These are phyloP conservation scores for Falco cherrug DNA, from an alignment of 2,797 vertebrate genomes.

Conservation along the genomic window DNA sequence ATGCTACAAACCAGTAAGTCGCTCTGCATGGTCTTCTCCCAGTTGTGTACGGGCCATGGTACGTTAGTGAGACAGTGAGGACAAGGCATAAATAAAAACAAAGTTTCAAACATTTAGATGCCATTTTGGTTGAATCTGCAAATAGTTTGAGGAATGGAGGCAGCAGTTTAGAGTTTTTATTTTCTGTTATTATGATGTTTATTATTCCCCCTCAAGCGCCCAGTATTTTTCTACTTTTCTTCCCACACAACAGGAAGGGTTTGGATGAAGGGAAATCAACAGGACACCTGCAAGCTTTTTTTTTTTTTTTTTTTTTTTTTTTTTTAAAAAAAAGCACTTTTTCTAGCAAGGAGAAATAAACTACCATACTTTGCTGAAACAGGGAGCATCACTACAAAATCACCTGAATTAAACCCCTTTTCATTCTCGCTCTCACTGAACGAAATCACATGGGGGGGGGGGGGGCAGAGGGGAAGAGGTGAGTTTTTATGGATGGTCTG, in stretches of 20 bases:
- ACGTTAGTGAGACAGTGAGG: background rate
- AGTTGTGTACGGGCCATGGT: background rate
- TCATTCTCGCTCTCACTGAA: background rate
- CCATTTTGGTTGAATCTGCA: background rate
- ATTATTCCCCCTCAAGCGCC: accelerated
- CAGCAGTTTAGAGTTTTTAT: background rate
- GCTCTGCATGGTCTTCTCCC: background rate
- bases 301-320: background rate
- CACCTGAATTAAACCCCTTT: background rate
- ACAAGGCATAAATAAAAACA: background rate
- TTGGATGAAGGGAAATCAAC: background rate
- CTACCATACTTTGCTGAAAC: background rate
- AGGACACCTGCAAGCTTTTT: background rate
- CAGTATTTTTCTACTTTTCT: background rate
- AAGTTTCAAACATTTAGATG: background rate
- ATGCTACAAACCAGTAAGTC: background rate
- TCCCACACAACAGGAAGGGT: background rate
- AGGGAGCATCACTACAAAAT: background rate
- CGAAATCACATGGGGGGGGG: background rate
- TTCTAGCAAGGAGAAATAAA: background rate
- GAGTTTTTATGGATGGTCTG: background rate
- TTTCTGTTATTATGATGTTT: background rate
- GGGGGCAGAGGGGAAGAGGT: background rate
- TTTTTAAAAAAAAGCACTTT: accelerated
- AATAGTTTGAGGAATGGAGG: background rate